Evolutionary conservation across 1,140 invertebrate genomes (phyloP).

Genomic region (Xylocopa sonorina): DNA sequence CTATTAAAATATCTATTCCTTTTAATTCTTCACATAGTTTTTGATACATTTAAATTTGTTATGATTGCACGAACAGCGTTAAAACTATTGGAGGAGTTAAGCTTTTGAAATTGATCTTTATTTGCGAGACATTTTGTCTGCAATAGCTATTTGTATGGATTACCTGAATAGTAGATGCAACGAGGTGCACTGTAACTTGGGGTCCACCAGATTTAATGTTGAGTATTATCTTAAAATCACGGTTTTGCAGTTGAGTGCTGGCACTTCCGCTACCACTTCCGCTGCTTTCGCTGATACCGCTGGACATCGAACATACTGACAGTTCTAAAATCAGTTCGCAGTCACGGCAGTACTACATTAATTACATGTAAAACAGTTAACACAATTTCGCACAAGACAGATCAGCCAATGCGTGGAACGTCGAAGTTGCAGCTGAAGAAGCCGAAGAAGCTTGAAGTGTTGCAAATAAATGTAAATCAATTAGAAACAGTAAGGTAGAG

Average conservation of each 20-base stretch:
- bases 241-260: conserved; percentile 85
- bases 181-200: conserved; percentile 87
- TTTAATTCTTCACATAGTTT: no score
- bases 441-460: not conserved
- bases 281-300: conserved; percentile 83
- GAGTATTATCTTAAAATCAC: conserved; percentile 94
- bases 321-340: conserved; percentile 78
- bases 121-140: no score
- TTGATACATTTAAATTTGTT: no score
- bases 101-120: no score
- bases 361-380: conserved; percentile 30
- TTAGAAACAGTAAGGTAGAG: not conserved
- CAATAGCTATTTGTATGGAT: not conserved
- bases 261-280: conserved; percentile 74
- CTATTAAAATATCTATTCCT: no score
- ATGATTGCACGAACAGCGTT: no score
- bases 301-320: conserved; percentile 85
- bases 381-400: conserved; percentile 27
- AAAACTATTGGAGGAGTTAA: no score
- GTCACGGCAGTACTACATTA: conserved; percentile 39
- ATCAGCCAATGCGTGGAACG: conserved; percentile 15
- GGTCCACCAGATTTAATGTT: conserved; percentile 86
- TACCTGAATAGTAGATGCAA: conserved; percentile 76
- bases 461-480: not conserved
- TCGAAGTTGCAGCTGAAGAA: not conserved